Evolutionary conservation across 2,888 invertebrate genomes (phyloP), one percentile per base, ranked within the genome.

Genomic region (Crematogaster levior): DNA sequence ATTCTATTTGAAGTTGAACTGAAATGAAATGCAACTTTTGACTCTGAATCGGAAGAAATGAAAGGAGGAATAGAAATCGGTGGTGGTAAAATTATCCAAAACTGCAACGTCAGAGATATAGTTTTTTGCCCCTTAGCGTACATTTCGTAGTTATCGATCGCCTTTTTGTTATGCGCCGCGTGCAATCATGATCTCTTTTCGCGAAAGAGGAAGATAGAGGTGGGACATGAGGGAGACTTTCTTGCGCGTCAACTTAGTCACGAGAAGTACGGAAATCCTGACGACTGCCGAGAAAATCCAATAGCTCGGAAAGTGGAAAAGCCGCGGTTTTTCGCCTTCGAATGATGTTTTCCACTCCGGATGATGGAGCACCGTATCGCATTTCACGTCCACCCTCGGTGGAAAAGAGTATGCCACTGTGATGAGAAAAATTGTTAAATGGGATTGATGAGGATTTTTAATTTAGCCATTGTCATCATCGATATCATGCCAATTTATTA

Each of bases 301-400:
- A 73, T 73, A 61, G 73, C 60, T 60, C 30, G 73, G 30, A 60
- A 73, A 73, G 61, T 61, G 30, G 61, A 30, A 73, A 73, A 73
- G 73, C 43, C 61, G 61, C 43, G 15, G 43, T 60, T 73, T 73
- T 73, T 40, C 27, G 21, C 15, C 15, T 30, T 40, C 30, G 61
- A 73, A 72, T 72, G 60, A 58, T 61, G 73, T 61, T 43, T 73
- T 60, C 15, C 30, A 60, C 27, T 30, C 61, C 21, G 30, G 21
- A 43, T 58, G 72, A 72, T 72, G 72, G 72, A 72, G 72, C 58
- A 72, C 43, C 30, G 27, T 61, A 43, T 73, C 73, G 9, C 43
- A 60, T 61, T 43, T 73, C 43, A 60, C 30, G 15, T 30, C 15
- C 15, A 27, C 72, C 12, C 40, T 3, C 10, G 9, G 72, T n/a